phyloP scores from a whole-genome alignment of 2,888 invertebrate species.

The Pterobdella sp. region DNA sequence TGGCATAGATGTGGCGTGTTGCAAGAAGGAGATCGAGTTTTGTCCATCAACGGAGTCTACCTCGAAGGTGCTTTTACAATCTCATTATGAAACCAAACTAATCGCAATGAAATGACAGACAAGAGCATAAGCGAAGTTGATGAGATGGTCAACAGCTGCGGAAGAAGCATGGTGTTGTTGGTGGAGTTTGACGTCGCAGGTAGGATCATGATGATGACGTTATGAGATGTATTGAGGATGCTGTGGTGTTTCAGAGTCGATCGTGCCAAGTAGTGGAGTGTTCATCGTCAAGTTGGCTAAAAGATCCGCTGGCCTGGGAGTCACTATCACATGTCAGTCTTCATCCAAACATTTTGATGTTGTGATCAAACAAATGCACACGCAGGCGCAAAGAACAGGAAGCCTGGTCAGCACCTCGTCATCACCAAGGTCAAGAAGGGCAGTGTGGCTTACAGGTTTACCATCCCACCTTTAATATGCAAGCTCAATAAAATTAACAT shows the following conservation, averaged over 20 bases:
- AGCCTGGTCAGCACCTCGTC: conserved; percentile 62
- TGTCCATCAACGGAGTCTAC: conserved; percentile 74
- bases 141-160: conserved; percentile 49
- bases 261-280: conserved; percentile 79
- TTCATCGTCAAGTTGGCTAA: conserved; percentile 78
- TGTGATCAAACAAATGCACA: too few species aligned
- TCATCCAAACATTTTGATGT: background rate
- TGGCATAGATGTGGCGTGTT: conserved; percentile 47
- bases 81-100: background rate
- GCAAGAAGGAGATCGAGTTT: conserved; percentile 67
- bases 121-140: conserved; percentile 51
- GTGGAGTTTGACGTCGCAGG: conserved; percentile 79
- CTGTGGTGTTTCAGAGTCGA: conserved; percentile 59
- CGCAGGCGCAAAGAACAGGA: conserved; percentile 42
- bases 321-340: conserved; percentile 60
- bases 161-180: conserved; percentile 63
- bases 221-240: background rate
- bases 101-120: background rate
- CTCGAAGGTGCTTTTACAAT: conserved; percentile 42
- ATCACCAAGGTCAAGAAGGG: conserved; percentile 83
- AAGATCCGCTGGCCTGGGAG: conserved; percentile 66
- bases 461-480: too few species aligned
- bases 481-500: too few species aligned
- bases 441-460: conserved; percentile 70
- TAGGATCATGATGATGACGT: conserved; percentile 31